These are phyloP conservation scores for Anser cygnoides DNA, from an alignment of 2,113 vertebrate species.

Conservation along the genomic window DNA sequence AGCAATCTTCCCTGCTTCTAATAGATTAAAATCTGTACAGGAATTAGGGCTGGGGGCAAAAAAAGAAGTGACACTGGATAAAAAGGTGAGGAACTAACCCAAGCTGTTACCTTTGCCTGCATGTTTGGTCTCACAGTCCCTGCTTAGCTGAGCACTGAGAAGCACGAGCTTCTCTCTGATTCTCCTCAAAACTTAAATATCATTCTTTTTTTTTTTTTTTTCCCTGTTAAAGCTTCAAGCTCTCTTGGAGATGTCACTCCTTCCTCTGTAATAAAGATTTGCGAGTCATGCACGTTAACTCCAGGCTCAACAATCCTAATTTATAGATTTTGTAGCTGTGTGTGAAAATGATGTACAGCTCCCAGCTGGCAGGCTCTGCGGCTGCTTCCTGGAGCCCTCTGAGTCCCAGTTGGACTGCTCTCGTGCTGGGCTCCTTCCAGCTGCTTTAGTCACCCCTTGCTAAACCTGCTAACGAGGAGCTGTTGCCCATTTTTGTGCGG, in stretches of 20 bases:
- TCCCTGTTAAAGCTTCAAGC: not conserved
- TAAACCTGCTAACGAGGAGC: constrained; percentile 46
- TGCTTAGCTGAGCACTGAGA: not conserved
- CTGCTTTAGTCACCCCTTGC: constrained; percentile 30
- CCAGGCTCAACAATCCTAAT: constrained; percentile 1
- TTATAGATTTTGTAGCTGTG: constrained; percentile 1
- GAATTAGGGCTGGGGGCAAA: not conserved
- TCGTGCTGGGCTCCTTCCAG: constrained; percentile 24
- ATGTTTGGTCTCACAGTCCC: not conserved
- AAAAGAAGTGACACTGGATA: not conserved
- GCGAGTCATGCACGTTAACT: not conserved
- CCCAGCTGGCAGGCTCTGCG: constrained; percentile 50
- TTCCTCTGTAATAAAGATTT: constrained; percentile 23
- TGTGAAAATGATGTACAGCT: not conserved
- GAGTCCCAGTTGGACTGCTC: not conserved
- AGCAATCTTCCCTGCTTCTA: not conserved
- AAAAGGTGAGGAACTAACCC: not conserved
- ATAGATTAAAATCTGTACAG: not conserved
- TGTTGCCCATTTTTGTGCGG: not conserved
- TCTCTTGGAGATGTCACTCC: not conserved
- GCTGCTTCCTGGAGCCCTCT: not conserved
- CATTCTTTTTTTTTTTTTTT: not conserved
- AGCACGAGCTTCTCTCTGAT: not conserved
- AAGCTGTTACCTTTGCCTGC: not conserved
- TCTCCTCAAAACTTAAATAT: not conserved